phyloP scores from a whole-genome alignment of 2,113 vertebrate species.

The Chionomys nivalis region DNA sequence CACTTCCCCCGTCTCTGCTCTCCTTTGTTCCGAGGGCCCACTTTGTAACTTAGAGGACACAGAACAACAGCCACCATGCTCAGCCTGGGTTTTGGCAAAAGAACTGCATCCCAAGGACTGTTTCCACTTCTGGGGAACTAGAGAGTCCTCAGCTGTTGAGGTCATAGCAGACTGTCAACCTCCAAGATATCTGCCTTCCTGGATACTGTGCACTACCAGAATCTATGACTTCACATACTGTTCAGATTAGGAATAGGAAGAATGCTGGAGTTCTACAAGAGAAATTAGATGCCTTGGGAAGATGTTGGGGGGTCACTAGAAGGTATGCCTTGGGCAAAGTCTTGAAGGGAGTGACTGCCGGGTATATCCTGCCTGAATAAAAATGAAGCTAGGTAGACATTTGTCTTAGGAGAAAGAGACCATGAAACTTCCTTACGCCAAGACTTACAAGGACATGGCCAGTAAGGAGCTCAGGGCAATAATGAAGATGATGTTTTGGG shows the following conservation, averaged over 20 bases:
- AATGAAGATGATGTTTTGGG: fast-evolving
- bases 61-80: not conserved
- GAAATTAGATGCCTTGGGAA: too few relatives aligned
- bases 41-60: not conserved
- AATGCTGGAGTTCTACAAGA: fast-evolving
- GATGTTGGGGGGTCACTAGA: fast-evolving
- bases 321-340: not conserved
- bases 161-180: not conserved
- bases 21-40: not conserved
- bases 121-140: too few relatives aligned
- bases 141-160: fast-evolving
- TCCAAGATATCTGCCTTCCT: not conserved
- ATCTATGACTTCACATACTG: too few relatives aligned
- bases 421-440: not conserved
- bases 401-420: not conserved
- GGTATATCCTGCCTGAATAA: fast-evolving
- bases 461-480: fast-evolving
- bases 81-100: fast-evolving
- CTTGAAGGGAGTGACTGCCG: fast-evolving
- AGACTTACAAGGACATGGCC: fast-evolving
- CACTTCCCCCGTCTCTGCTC: fast-evolving
- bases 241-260: not conserved
- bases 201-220: not conserved
- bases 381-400: too few relatives aligned
- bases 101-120: too few relatives aligned